Conservation (phyloP, 2,113 vertebrate genomes). For the Psittacara wagleri region DNA sequence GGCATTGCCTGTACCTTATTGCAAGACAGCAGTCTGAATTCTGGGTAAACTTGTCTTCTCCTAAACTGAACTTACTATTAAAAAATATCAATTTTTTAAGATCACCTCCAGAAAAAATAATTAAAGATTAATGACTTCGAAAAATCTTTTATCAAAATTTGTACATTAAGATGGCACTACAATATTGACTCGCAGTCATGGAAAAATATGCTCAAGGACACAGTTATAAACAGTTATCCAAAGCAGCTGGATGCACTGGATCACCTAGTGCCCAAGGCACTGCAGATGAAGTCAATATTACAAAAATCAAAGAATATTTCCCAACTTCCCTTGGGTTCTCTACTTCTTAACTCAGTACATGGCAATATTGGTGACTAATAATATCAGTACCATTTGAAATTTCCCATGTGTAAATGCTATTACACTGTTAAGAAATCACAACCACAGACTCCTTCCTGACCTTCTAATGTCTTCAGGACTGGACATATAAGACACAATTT, state of each 20-base stretch:
- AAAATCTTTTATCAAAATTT: neutral
- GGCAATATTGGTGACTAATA: neutral
- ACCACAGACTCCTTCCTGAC: neutral
- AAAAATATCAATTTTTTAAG: neutral
- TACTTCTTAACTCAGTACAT: neutral
- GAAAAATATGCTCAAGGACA: neutral
- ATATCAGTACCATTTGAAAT: neutral
- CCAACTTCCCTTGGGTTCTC: neutral
- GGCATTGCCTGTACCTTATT: neutral
- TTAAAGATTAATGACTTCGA: neutral
- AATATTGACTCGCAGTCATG: neutral
- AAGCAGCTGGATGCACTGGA: neutral
- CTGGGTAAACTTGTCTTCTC: neutral
- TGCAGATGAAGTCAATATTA: neutral
- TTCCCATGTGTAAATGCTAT: too few relatives aligned
- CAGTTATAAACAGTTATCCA: neutral
- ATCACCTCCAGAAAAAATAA: neutral
- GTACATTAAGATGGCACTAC: neutral
- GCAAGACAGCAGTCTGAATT: neutral
- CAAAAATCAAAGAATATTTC: neutral
- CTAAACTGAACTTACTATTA: neutral
- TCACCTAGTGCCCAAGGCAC: neutral
- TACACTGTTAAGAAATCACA: neutral
- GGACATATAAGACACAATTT: neutral
- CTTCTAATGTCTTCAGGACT: neutral